Evolutionary conservation across 2,888 invertebrate genomes (phyloP).

Genomic region (Drosophila formosana): DNA sequence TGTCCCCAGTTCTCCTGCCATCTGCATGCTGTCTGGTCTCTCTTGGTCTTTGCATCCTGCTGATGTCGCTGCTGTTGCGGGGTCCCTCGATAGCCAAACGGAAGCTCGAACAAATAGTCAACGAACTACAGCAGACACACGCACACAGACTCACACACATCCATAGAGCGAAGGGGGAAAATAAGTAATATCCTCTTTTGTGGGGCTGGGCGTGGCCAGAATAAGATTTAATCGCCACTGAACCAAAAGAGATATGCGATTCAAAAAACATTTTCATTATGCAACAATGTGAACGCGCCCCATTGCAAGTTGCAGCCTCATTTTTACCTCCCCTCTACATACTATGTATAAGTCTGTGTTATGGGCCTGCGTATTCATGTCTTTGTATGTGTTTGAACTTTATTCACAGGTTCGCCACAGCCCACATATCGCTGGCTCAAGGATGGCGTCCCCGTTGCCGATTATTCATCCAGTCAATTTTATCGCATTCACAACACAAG

Average conservation of each 20-base stretch:
- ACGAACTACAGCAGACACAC: slow-evolving; percentile 19
- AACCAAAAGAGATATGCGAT: slow-evolving; percentile 37
- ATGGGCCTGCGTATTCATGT: background rate
- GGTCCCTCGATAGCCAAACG: slow-evolving; percentile 50
- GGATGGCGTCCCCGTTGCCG: slow-evolving; percentile 92
- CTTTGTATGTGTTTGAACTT: slow-evolving; percentile 30
- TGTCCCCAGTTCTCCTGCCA: no score
- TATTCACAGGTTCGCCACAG: slow-evolving; percentile 88
- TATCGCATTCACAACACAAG: slow-evolving; percentile 93
- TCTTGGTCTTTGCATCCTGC: slow-evolving; percentile 35
- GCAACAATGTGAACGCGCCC: slow-evolving; percentile 52
- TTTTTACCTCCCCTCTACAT: no score
- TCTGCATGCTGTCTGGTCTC: slow-evolving; percentile 1
- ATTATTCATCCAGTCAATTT: slow-evolving; percentile 93
- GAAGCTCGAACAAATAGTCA: slow-evolving; percentile 68
- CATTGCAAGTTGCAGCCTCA: no score
- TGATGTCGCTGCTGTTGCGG: slow-evolving; percentile 31
- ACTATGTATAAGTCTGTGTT: background rate
- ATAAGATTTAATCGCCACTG: slow-evolving; percentile 68
- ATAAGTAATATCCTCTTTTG: slow-evolving; percentile 63
- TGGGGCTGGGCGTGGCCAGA: slow-evolving; percentile 38
- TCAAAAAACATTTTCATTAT: slow-evolving; percentile 60
- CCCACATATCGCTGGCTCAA: slow-evolving; percentile 97
- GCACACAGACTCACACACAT: no score
- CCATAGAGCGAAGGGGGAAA: slow-evolving; percentile 25